phyloP scores from a whole-genome alignment of 2,888 invertebrate genomes.

The Augochlorella aurata region DNA sequence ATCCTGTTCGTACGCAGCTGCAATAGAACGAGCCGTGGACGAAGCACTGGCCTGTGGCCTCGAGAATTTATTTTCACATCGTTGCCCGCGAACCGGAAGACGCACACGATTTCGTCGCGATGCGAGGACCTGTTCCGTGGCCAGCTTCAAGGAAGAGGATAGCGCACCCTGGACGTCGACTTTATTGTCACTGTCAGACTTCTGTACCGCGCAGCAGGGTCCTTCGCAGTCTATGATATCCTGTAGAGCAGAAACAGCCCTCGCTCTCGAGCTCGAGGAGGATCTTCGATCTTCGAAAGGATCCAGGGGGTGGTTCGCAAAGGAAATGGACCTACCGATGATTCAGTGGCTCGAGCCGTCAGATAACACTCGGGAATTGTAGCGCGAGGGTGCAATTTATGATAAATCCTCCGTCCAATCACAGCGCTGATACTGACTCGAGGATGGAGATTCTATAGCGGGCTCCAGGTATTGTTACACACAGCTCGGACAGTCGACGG shows the following conservation, averaged over 20 bases:
- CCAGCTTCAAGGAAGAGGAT: slow-evolving; percentile 8
- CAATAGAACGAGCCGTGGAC: not conserved
- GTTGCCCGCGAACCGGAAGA: not conserved
- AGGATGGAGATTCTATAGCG: not conserved
- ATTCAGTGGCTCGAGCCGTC: not conserved
- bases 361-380: not conserved
- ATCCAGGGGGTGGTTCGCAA: not conserved
- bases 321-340: not conserved
- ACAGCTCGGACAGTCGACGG: slow-evolving; percentile 2
- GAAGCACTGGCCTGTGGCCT: not conserved
- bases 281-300: not conserved
- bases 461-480: not conserved
- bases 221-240: not conserved
- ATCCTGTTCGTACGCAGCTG: slow-evolving; percentile 44
- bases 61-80: slow-evolving; percentile 21
- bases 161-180: slow-evolving; percentile 10
- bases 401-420: not conserved
- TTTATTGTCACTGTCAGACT: not conserved
- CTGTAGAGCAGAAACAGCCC: not conserved
- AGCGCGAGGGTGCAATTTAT: not conserved
- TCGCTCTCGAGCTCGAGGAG: not conserved
- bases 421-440: not conserved
- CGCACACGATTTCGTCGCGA: not conserved
- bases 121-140: not conserved
- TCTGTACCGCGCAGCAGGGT: not conserved